These are phyloP conservation scores for Trichacis sp. DNA, from an alignment of 2,888 invertebrate genomes.

Conservation along the genomic window DNA sequence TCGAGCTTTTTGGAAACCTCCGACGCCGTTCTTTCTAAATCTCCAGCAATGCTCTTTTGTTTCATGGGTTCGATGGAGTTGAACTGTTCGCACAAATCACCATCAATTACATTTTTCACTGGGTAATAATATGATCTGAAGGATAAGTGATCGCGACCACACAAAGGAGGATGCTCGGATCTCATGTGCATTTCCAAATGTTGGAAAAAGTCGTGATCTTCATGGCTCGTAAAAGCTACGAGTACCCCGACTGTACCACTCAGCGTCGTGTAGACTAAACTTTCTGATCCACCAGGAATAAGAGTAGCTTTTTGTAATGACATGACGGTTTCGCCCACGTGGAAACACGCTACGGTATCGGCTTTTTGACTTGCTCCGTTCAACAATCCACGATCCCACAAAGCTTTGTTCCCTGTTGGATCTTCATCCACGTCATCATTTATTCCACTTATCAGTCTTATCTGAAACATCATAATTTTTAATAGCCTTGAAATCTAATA, in stretches of 20 bases:
- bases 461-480: conserved; percentile 63
- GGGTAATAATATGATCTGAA: conserved; percentile 98
- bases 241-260: conserved; percentile 94
- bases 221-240: conserved; percentile 93
- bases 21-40: conserved; percentile 93
- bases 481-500: too few species aligned
- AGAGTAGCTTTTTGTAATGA: conserved; percentile 96
- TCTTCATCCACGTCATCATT: conserved; percentile 99
- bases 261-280: conserved; percentile 94
- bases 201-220: conserved; percentile 99
- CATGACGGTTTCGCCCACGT: conserved; percentile 95
- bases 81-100: conserved; percentile 98
- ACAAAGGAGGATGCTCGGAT: conserved; percentile 94
- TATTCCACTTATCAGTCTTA: conserved; percentile 87
- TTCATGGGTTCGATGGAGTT: conserved; percentile 93
- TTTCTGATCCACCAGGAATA: conserved; percentile 97
- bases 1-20: conserved; percentile 99
- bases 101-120: conserved; percentile 98
- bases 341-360: conserved; percentile 92
- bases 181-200: conserved; percentile 99
- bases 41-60: conserved; percentile 94
- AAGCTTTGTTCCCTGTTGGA: conserved; percentile 96
- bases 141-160: conserved; percentile 97
- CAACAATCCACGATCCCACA: conserved; percentile 93
- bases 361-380: conserved; percentile 99